Conservation (phyloP, 2,113 vertebrate species). For the Nothocercus nigrocapillus region DNA sequence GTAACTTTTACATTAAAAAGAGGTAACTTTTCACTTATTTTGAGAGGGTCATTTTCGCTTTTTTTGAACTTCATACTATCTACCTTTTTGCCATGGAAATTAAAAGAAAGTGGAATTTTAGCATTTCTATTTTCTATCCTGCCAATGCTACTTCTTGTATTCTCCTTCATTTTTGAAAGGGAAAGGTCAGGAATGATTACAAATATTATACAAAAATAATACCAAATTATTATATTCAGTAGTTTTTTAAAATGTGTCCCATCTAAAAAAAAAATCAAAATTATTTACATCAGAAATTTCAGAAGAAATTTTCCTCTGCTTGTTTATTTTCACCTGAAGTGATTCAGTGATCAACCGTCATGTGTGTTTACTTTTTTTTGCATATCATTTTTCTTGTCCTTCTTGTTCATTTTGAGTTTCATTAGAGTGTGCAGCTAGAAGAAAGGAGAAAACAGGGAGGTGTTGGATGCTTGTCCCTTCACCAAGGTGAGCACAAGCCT, state of each 20-base stretch:
- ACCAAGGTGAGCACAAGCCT: background rate
- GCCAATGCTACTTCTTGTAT: background rate
- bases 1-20: slow-evolving; percentile 10
- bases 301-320: background rate
- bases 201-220: background rate
- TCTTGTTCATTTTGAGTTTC: background rate
- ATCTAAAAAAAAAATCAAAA: background rate
- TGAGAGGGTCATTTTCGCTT: background rate
- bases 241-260: background rate
- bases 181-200: background rate
- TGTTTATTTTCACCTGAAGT: background rate
- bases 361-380: accelerated
- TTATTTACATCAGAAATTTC: background rate
- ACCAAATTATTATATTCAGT: background rate
- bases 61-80: background rate
- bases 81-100: background rate
- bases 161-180: background rate
- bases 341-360: background rate
- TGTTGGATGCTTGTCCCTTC: background rate
- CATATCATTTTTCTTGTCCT: background rate
- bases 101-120: background rate
- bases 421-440: background rate
- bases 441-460: background rate
- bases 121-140: background rate
- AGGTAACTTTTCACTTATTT: background rate